Percentiles rank a stretch among this genome's conserved stretches.
Conservation (phyloP, 2,113 vertebrate species). For the Strigops habroptila region DNA sequence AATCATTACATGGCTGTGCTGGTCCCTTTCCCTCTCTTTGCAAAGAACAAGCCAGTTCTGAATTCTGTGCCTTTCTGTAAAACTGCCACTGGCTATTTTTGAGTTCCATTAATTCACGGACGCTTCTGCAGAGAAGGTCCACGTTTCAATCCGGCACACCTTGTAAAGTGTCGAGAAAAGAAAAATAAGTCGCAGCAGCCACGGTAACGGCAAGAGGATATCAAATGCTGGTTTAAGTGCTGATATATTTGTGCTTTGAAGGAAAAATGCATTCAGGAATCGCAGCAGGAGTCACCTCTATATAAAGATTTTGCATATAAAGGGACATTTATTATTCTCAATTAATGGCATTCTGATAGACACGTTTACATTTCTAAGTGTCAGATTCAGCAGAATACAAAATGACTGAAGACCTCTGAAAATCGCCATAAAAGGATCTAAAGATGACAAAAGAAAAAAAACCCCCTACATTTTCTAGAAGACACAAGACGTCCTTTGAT, state of each 20-base stretch:
- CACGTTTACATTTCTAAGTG: constrained; percentile 46
- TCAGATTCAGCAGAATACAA: constrained; percentile 15
- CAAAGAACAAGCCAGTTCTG: neutral
- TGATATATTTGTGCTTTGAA: constrained; percentile 55
- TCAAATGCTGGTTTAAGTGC: constrained; percentile 50
- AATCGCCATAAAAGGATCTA: constrained; percentile 15
- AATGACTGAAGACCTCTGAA: constrained; percentile 31
- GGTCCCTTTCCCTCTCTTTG: neutral
- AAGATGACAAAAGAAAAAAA: neutral
- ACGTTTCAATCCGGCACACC: neutral
- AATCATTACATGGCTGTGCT: fast-evolving
- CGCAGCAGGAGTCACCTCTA: constrained; percentile 44
- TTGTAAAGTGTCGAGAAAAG: neutral
- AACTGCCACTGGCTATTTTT: neutral
- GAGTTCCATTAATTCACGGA: neutral
- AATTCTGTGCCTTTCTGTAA: neutral
- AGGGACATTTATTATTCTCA: constrained; percentile 54
- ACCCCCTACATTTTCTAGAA: neutral
- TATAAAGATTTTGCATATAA: constrained; percentile 44
- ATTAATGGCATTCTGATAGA: constrained; percentile 57
- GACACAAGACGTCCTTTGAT: neutral
- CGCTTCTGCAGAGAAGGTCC: neutral
- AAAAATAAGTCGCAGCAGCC: neutral
- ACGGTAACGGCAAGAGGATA: neutral
- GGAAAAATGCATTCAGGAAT: constrained; percentile 57